phyloP scores from a whole-genome alignment of 2,113 vertebrate genomes.

The Theristicus caerulescens region DNA sequence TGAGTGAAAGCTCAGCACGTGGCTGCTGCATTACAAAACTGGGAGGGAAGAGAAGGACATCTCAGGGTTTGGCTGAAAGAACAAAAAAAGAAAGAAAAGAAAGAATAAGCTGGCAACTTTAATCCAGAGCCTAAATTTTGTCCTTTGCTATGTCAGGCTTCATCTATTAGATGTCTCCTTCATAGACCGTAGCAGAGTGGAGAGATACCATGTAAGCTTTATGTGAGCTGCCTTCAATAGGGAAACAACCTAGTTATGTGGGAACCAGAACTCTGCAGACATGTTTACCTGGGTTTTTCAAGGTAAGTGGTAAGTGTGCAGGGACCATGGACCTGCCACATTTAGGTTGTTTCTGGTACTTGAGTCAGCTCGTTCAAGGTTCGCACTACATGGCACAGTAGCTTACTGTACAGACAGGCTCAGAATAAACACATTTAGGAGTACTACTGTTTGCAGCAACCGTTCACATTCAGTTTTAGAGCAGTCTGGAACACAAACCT shows the following conservation, averaged over 20 bases:
- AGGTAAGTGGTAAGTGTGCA: background rate
- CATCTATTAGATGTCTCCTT: background rate
- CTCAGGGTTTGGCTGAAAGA: background rate
- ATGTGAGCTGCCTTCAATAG: background rate
- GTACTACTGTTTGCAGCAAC: background rate
- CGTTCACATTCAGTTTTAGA: background rate
- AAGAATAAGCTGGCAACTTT: background rate
- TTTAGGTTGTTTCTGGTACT: background rate
- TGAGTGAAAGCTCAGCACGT: background rate
- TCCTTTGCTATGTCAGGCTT: background rate
- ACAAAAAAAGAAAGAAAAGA: background rate
- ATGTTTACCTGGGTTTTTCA: background rate
- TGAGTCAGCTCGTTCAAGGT: background rate
- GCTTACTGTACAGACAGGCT: background rate
- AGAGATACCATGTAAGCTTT: background rate
- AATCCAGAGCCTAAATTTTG: background rate
- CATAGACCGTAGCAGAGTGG: background rate
- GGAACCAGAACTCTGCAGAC: background rate
- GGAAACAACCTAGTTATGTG: background rate
- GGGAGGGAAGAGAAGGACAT: background rate
- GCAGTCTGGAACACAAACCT: background rate
- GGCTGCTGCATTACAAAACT: too few species aligned
- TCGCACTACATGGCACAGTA: accelerated
- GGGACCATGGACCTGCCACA: background rate
- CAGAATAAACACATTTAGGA: background rate